A percentile compares a stretch with the other conserved stretches of the same genome.
Evolutionary conservation across 2,888 invertebrate species (phyloP).

Genomic region (Byasa hedistus): DNA sequence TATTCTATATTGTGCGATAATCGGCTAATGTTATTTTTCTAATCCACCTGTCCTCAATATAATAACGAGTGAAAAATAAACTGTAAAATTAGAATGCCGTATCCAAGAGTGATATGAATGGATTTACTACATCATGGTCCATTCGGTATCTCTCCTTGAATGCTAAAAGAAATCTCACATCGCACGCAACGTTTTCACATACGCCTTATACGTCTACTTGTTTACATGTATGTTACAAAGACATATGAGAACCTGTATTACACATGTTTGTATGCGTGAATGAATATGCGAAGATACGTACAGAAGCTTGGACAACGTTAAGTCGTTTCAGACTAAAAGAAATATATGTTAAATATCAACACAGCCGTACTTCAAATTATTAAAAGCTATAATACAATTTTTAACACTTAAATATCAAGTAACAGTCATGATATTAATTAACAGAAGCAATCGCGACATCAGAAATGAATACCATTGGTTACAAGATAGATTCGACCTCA

Average conservation of each 20-base stretch:
- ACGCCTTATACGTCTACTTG: conserved; percentile 39
- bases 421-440: background rate
- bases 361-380: background rate
- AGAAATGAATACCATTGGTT: background rate
- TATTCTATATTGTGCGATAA: too few species aligned
- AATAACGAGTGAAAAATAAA: too few species aligned
- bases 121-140: conserved; percentile 39
- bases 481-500: background rate
- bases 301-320: background rate
- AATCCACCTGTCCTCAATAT: too few species aligned
- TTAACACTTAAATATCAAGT: background rate
- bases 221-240: conserved; percentile 43
- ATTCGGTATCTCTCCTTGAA: conserved; percentile 62
- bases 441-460: background rate
- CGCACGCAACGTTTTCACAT: conserved; percentile 74
- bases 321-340: background rate
- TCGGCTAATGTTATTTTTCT: too few species aligned
- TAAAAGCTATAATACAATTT: background rate
- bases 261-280: conserved; percentile 34
- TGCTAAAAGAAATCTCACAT: conserved; percentile 70
- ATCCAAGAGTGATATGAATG: conserved; percentile 39
- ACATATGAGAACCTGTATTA: conserved; percentile 24
- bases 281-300: conserved; percentile 10
- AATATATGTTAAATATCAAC: background rate
- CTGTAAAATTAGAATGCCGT: conserved; percentile 34